A percentile compares a stretch with the other conserved stretches of the same genome.
phyloP scores from a whole-genome alignment of 2,888 invertebrate species.

The Megaustenia siamemsis region DNA sequence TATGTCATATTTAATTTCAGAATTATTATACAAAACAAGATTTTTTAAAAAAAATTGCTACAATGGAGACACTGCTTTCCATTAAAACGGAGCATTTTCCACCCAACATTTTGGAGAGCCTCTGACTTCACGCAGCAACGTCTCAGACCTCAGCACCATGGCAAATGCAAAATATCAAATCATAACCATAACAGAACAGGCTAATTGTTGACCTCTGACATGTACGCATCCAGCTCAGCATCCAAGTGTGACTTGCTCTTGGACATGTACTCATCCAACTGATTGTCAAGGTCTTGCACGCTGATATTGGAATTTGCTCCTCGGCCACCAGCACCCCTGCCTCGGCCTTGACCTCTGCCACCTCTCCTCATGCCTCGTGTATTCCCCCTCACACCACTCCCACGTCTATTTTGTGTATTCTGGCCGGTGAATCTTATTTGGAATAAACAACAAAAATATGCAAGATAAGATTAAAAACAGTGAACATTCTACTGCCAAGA shows the following conservation, averaged over 20 bases:
- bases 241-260: constrained; percentile 84
- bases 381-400: constrained; percentile 60
- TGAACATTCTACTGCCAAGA: too few relatives aligned
- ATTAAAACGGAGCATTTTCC: too few relatives aligned
- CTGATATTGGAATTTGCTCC: constrained; percentile 58
- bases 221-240: constrained; percentile 84
- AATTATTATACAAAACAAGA: too few relatives aligned
- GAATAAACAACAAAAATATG: constrained; percentile 23
- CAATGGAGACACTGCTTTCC: too few relatives aligned
- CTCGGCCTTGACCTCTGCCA: constrained; percentile 60
- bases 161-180: background rate
- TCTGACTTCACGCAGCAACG: too few relatives aligned
- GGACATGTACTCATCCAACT: constrained; percentile 87
- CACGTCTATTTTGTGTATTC: constrained; percentile 10
- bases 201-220: constrained; percentile 77
- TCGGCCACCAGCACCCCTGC: constrained; percentile 63
- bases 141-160: too few relatives aligned
- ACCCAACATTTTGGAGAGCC: too few relatives aligned
- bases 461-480: too few relatives aligned
- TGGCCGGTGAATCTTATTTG: constrained; percentile 52
- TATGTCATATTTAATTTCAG: too few relatives aligned
- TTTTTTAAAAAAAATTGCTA: too few relatives aligned
- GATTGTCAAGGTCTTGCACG: constrained; percentile 85
- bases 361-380: constrained; percentile 55
- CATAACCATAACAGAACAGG: background rate